Evolutionary conservation across 2,797 vertebrate genomes (phyloP).

Genomic region (Valencia hispanica): DNA sequence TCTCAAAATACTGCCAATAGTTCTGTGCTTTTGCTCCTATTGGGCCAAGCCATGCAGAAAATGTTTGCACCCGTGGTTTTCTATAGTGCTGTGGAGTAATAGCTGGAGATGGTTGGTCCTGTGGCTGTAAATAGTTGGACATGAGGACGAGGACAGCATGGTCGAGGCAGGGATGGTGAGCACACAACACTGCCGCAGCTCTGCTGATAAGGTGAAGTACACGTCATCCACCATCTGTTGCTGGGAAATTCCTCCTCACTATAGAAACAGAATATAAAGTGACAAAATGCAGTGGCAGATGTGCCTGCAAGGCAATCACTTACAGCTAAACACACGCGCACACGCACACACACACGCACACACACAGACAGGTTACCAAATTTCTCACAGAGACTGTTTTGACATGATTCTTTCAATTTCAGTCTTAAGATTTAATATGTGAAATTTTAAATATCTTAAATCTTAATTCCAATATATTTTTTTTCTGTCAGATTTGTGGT

Average conservation of each 20-base stretch:
- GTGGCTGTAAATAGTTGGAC: conserved; percentile 14
- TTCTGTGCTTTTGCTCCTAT: conserved; percentile 43
- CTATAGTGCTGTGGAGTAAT: conserved; percentile 37
- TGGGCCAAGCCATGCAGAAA: conserved; percentile 67
- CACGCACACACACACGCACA: not conserved
- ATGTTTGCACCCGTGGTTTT: conserved; percentile 30
- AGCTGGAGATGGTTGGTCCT: conserved; percentile 32
- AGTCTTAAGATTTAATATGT: not conserved
- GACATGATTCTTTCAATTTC: not conserved
- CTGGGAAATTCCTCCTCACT: conserved; percentile 48
- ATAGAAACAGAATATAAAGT: conserved; percentile 6
- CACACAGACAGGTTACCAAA: not conserved
- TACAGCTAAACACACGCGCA: not conserved
- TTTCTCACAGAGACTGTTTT: not conserved
- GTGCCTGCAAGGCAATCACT: not conserved
- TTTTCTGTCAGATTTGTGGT: not conserved
- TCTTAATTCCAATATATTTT: not conserved
- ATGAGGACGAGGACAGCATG: conserved; percentile 36
- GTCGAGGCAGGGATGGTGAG: conserved; percentile 13
- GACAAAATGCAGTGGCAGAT: conserved; percentile 3
- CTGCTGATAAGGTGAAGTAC: conserved; percentile 17
- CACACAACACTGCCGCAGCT: conserved; percentile 5
- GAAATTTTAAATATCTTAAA: not conserved
- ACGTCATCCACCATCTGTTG: conserved; percentile 53
- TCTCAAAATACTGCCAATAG: conserved; percentile 46